Base-by-base conservation (phyloP, 2,797 vertebrate genomes). In the Hemibagrus guttatus region DNA sequence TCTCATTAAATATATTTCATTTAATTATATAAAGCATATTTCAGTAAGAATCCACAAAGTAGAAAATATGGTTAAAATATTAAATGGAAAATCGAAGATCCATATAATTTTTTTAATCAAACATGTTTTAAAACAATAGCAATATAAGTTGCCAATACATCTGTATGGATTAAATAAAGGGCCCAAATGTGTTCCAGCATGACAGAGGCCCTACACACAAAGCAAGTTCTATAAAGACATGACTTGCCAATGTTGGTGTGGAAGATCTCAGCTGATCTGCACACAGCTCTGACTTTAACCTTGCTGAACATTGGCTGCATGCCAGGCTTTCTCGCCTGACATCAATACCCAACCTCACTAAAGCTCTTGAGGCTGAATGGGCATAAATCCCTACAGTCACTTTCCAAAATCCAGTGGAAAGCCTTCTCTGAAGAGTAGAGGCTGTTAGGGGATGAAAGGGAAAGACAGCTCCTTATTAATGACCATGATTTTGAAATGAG, bases 151-250 rank as follows among this genome's bases (percentile, higher is more conserved):
- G 13, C 63, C 68, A 71, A 21, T 42, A 71, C 19, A 42, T 7
- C 19, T 11, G 19, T 21, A 42, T 71, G 16, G 6, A 52, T 17
- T 28, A 52, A 1, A 75, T 58, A 58, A 4, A 13, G 49, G n/a
- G 14, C 28, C 74, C 74, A 79, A 61, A 26, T 7, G 0, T 75
- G 42, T 46, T n/a, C n/a, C n/a, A 28, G 74, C 3, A 56, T 42
- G 12, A 42, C 5, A 56, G 21, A 39, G 54, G 39, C 11, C 35
- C 13, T 46, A 23, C 14, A 14, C 23, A 63, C 78, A 61, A 42
- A 81, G 9, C 54, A 78, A 56, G 78, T 63, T 42, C 21, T 19
- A 80, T 80, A 80, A 80, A 61, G 78, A 2, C 35, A 63, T n/a
- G 31, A 56, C 14, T 58, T 59, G 76, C 76, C 31, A 80, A 39